Conservation (phyloP, 2,797 vertebrate species). For the Falco concolor region DNA sequence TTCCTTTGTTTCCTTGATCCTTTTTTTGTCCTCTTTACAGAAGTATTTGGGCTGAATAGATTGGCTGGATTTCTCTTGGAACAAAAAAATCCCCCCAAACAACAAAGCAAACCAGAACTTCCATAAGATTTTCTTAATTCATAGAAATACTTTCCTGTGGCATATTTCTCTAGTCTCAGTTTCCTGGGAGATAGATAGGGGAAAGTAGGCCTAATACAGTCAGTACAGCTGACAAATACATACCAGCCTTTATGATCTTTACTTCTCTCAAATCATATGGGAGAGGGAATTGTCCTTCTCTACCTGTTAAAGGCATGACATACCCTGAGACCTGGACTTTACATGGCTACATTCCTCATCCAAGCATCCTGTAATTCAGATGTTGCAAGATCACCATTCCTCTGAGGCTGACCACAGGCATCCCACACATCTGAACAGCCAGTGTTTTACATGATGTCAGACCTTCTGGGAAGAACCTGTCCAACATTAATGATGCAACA, state of each 20-base stretch:
- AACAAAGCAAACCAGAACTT: not conserved
- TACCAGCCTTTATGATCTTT: not conserved
- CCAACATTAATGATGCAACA: not conserved
- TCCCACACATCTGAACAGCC: not conserved
- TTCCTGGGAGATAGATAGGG: not conserved
- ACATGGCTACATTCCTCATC: not conserved
- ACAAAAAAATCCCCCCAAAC: not conserved
- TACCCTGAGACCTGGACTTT: not conserved
- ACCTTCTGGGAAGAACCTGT: not conserved
- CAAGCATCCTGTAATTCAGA: not conserved
- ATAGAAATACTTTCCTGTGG: not conserved
- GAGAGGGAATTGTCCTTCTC: not conserved
- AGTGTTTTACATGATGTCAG: not conserved
- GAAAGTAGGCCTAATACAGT: not conserved
- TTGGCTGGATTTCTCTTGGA: not conserved
- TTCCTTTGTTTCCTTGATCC: not conserved
- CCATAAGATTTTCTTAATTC: not conserved
- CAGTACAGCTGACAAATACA: not conserved
- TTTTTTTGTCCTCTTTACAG: not conserved
- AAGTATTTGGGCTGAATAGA: not conserved
- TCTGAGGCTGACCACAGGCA: not conserved
- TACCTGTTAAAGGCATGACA: not conserved
- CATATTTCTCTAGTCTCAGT: not conserved
- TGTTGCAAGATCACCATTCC: not conserved
- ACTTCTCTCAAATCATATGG: not conserved